These are phyloP conservation scores for Meteorus colon DNA, from an alignment of 2,888 invertebrate species.

Conservation along the genomic window DNA sequence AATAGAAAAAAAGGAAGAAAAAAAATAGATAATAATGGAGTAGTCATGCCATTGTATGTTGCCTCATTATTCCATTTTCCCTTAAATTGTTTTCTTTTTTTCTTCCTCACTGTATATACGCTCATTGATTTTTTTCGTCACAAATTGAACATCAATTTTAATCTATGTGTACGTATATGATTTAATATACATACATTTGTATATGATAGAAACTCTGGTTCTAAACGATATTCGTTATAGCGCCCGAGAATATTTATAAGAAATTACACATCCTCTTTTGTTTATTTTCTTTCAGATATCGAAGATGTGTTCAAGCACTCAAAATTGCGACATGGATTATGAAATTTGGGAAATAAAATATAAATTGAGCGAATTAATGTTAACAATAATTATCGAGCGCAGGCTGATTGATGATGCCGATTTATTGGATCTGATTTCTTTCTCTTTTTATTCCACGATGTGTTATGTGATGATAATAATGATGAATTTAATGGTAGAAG, in stretches of 20 bases:
- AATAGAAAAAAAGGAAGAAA: slow-evolving; percentile 40
- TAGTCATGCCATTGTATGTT: slow-evolving; percentile 42
- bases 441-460: slow-evolving; percentile 10
- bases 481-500: neutral
- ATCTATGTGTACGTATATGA: slow-evolving; percentile 54
- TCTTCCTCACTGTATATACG: slow-evolving; percentile 18
- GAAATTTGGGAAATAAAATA: neutral
- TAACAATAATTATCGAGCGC: slow-evolving; percentile 3
- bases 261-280: neutral
- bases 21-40: slow-evolving; percentile 35
- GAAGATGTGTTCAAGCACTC: neutral
- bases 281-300: neutral
- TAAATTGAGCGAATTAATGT: neutral
- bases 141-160: slow-evolving; percentile 39
- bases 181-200: slow-evolving; percentile 54
- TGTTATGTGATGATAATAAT: slow-evolving; percentile 20
- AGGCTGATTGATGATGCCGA: slow-evolving; percentile 7
- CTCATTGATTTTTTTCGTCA: slow-evolving; percentile 22
- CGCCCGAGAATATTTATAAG: slow-evolving; percentile 48
- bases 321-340: neutral
- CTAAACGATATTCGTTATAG: slow-evolving; percentile 55
- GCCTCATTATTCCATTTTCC: neutral
- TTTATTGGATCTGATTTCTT: slow-evolving; percentile 22
- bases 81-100: neutral
- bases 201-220: slow-evolving; percentile 55